These are phyloP conservation scores for Malurus elegans DNA, from an alignment of 2,113 vertebrate species.

Conservation along the genomic window DNA sequence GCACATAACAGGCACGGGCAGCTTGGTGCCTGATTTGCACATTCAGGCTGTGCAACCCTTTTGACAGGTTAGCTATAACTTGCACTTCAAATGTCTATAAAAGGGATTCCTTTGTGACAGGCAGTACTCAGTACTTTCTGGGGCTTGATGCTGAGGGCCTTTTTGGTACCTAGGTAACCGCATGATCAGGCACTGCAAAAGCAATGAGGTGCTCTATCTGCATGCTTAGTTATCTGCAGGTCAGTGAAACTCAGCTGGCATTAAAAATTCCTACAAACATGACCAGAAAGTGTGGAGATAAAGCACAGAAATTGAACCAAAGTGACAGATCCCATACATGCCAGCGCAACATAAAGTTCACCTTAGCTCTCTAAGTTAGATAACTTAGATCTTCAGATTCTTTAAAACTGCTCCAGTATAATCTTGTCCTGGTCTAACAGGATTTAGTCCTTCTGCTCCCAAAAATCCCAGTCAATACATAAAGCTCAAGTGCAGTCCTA, in stretches of 20 bases:
- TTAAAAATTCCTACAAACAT: neutral
- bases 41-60: neutral
- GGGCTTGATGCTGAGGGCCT: neutral
- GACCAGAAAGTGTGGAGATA: neutral
- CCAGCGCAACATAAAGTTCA: neutral
- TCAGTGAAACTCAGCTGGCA: neutral
- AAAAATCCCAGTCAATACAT: neutral
- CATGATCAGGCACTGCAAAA: neutral
- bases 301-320: neutral
- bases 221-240: neutral
- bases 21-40: neutral
- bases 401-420: neutral
- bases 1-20: neutral
- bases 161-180: neutral
- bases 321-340: neutral
- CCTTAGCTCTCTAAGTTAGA: neutral
- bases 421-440: neutral
- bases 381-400: neutral
- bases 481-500: neutral
- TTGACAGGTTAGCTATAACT: neutral
- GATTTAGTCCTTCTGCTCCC: neutral
- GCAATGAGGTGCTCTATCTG: neutral
- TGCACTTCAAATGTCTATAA: neutral
- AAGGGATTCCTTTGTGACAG: neutral
- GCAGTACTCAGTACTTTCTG: neutral